Base-by-base conservation (phyloP, 1,140 invertebrate species). In the Popillia japonica region DNA sequence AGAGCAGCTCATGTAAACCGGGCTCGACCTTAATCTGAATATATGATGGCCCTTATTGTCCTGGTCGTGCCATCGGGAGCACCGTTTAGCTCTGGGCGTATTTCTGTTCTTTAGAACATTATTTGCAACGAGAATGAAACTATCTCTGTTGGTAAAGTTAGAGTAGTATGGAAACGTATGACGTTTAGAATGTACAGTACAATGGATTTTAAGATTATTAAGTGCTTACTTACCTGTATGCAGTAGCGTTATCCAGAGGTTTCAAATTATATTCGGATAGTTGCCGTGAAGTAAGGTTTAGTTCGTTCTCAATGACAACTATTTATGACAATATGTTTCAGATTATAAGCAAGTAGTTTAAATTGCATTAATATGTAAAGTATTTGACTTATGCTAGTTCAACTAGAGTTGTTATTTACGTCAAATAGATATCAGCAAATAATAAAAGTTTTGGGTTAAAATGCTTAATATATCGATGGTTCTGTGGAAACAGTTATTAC, bases 11-110 rank as follows among this genome's bases (percentile, higher is more conserved):
- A 80, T 82, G 82, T 83, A 82, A 83, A 82, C 82, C 81, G 77
- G 77, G 78, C 80, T 81, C 79, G 81, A 79, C 78, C 81, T 81
- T 85, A 84, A 85, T 85, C 84, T 85, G 83, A 84, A 85, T 85
- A 85, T 84, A 85, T 83, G 84, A 83, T 83, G 77, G 79, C 80
- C 80, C 82, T 84, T 84, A 85, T 84, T 85, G 84, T 84, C 82
- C 82, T 77, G 76, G 74, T 61, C 74, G 76, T 59, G 78, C 82
- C 81, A 82, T 80, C 80, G 80, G 61, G 76, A 77, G 20, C 41
- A 72, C 40, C 76, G 76, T 72, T 77, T 77, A 77, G 68, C 59
- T 34, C 42, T 20, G 44, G 34, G 11, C 44, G 9, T 34, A 55
- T 40, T 27, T 27, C 22, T n/a, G 8, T 61, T 76, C 14, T 72